Evolutionary conservation across 2,113 vertebrate genomes (phyloP).

Genomic region (Cyphomyrus discorhynchus): DNA sequence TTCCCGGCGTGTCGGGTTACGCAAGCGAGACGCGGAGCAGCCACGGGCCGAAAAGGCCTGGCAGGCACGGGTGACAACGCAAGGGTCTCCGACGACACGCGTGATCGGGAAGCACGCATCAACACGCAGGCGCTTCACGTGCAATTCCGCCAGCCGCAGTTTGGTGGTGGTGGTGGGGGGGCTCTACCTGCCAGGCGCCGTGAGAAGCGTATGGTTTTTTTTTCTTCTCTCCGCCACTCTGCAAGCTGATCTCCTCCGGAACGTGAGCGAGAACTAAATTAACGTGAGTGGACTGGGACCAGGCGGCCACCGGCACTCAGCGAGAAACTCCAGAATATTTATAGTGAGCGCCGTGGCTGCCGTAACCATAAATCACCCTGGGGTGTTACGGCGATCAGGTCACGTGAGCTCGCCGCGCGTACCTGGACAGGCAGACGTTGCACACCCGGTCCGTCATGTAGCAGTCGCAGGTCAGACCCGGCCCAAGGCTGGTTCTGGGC

Average conservation of each 20-base stretch:
- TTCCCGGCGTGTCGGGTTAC: not conserved
- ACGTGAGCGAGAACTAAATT: not conserved
- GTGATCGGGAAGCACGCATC: not conserved
- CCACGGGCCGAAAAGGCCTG: not conserved
- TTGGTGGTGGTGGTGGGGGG: not conserved
- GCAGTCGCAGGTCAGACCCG: constrained; percentile 74
- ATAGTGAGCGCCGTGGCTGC: not conserved
- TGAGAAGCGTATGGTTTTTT: not conserved
- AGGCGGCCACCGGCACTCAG: not conserved
- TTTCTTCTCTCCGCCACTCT: not conserved
- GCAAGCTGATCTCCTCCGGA: not conserved
- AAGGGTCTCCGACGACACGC: not conserved
- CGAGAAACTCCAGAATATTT: not conserved
- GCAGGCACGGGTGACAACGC: not conserved
- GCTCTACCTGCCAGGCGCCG: not conserved
- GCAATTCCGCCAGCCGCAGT: not conserved
- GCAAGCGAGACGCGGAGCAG: not conserved
- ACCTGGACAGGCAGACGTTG: constrained; percentile 92
- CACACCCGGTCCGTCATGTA: constrained; percentile 80
- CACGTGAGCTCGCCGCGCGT: constrained; percentile 11
- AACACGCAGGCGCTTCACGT: not conserved
- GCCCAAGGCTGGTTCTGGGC: constrained; percentile 56
- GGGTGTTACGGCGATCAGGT: not conserved
- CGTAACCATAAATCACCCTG: not conserved
- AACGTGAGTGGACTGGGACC: not conserved